A percentile compares a stretch with the other conserved stretches of the same genome.
phyloP scores from a whole-genome alignment of 2,797 vertebrate species.

The Acrossocheilus fasciatus region DNA sequence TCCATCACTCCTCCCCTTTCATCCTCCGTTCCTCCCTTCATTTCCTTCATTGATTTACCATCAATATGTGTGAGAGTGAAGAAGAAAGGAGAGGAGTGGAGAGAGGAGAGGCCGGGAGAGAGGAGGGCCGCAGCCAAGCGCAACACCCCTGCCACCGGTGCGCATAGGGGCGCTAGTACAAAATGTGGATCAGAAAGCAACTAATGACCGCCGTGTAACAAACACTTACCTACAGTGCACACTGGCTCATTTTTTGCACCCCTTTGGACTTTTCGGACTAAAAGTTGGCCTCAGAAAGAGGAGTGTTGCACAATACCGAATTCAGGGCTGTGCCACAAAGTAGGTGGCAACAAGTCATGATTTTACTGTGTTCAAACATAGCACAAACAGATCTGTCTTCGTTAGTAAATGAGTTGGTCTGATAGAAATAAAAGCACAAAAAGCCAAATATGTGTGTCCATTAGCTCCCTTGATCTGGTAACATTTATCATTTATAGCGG shows the following conservation, averaged over 20 bases:
- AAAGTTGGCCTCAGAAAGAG: not conserved
- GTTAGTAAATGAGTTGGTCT: conserved; percentile 16
- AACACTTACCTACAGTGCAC: not conserved
- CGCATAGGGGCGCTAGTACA: conserved; percentile 52
- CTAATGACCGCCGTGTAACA: not conserved
- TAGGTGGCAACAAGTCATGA: not conserved
- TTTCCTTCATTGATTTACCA: conserved; percentile 76
- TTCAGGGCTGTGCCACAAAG: conserved; percentile 1
- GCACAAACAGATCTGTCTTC: not conserved
- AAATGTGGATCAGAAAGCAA: conserved; percentile 25
- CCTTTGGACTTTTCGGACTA: not conserved
- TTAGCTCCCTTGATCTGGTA: not conserved
- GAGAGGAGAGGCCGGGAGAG: conserved; percentile 66
- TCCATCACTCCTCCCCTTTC: conserved; percentile 61
- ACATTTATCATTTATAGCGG: conserved; percentile 9
- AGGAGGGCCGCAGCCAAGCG: conserved; percentile 57
- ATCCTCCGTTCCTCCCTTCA: conserved; percentile 62
- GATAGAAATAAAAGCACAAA: conserved; percentile 26
- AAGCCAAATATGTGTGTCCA: not conserved
- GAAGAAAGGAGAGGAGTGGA: conserved; percentile 68
- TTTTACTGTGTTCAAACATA: conserved; percentile 22
- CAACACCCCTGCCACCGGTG: conserved; percentile 39
- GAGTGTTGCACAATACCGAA: not conserved
- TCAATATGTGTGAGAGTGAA: conserved; percentile 71
- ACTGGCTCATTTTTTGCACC: not conserved